Base-by-base conservation (phyloP, 2,888 invertebrate species). In the Maniola hyperantus region DNA sequence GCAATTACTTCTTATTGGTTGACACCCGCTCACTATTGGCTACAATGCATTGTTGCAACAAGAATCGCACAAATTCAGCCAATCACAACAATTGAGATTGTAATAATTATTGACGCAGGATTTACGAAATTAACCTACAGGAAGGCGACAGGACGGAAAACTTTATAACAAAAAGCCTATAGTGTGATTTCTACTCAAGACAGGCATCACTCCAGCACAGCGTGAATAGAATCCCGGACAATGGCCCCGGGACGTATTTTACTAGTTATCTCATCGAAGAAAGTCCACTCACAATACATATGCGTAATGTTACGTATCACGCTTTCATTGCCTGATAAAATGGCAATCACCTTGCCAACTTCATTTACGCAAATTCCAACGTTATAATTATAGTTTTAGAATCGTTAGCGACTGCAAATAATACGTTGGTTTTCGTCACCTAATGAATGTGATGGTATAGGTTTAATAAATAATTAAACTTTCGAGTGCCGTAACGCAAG, bases 261-360 rank as follows among this genome's bases (percentile, higher is more conserved):
- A 51, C 62, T 64, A 85, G 86, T 86, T 85, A 85, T 78, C 83
- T 82, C 83, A 83, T 82, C 76, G 79, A 74, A 85, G 89, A 89
- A 89, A 89, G 89, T 87, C 75, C 75, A 74, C 77, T 77, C 73
- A 87, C 85, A 82, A 83, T 79, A 80, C 76, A 55, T 51, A 69
- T 65, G 80, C 79, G 81, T 84, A 80, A 85, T 78, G 77, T 87
- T 85, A 86, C 87, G 83, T 83, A 78, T 77, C 80, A 78, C 75
- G 76, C 79, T 81, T 81, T 82, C 79, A 69, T 75, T 72, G 64
- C 67, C 18, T 65, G 69, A 74, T 75, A 76, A 77, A 74, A 72
- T 71, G 61, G 65, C 71, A 73, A 72, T 73, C 71, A 69, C 51
- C 61, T 39, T 11, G 65, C 53, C 36, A 54, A 67, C 60, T 69